Base-by-base conservation (phyloP, 2,888 invertebrate species). In the Azorinus chamasolen region DNA sequence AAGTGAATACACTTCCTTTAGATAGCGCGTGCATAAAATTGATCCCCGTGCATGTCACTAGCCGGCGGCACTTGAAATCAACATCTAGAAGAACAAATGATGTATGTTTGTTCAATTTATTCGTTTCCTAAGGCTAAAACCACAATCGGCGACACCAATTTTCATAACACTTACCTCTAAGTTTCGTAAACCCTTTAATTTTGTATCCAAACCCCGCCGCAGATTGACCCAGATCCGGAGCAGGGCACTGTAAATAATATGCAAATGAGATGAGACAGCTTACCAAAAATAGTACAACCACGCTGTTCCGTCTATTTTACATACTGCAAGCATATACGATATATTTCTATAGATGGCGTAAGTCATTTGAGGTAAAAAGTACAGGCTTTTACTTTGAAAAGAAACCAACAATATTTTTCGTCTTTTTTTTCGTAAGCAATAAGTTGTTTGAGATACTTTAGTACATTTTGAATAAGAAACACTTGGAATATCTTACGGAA, bases 191-290 rank as follows among this genome's bases (percentile, higher is more conserved):
- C 46, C 61, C 32, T 27, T 32, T 48, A 61, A 18, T 61, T 48
- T 61, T 32, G 32, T 41, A 59, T 65, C 70, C 65, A 54, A 65
- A 69, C 53, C 73, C 65, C 78, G 73, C 78, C 78, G 62, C 69
- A 73, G 68, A 59, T 61, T 78, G 78, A 78, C 78, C 78, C 73
- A 78, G 70, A 73, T 73, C 73, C 65, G 62, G 62, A 69, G 78
- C 78, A 73, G 58, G 68, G 66, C 68, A 32, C 32, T 62, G 64
- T 50, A 54, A 69, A 78, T 73, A 62, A 78, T 73, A 73, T 78
- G 78, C 78, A 78, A 78, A 78, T 78, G 73, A 78, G 78, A 54
- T 78, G 73, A 73, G 70, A 69, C 78, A 78, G 64, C 61, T 50
- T 39, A 54, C 78, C 78, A 62, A 78, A 78, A 78, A 73, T 78